Base-by-base conservation (phyloP, 1,140 invertebrate genomes). In the Drosophila willistoni region DNA sequence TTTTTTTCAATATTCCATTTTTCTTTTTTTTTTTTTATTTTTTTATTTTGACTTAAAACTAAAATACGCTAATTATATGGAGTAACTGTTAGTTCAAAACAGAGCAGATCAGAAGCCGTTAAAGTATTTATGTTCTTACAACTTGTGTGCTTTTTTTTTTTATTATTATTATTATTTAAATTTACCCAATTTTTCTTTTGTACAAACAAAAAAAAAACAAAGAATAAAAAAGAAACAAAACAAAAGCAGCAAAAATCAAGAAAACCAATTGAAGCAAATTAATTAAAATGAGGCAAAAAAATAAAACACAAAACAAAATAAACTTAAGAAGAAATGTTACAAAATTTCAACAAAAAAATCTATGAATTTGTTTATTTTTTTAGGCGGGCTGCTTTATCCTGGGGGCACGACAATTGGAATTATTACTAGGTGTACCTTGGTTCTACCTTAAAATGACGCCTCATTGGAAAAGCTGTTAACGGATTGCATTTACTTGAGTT, bases 41-140 rank as follows among this genome's bases (percentile, higher is more conserved):
- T 51, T 74, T 62, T 54, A 67, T 34, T 57, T 36, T 17, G 9
- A 34, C 14, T 19, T 57, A 57, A 25, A 29, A 25, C 25, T 12
- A 54, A 25, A 9, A 33, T 14, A 57, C 5, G 51, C 12, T 59
- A 19, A 19, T 59, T 29, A 14, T 13, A 33, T 56, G 13, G 29
- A 29, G 13, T 56, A 33, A 29, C n/a, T 82, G 68, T 79, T 86
- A 81, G 68, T 71, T 79, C 29, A 81, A 71, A 36, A 59, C 9
- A 51, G 9, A 51, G 9, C 13, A 62, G 17, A 36, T 36, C 60
- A 62, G 64, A 64, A n/a, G 75, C 82, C 82, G 82, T 68, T 56
- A 79, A 85, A 85, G 82, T 85, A 85, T 85, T 85, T 82, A 75
- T 71, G 66, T 63, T 51, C 19, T 7, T 12, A 22, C 14, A 33